These are phyloP conservation scores for Drosophila bunnanda DNA, from an alignment of 2,888 invertebrate genomes.

Conservation along the genomic window DNA sequence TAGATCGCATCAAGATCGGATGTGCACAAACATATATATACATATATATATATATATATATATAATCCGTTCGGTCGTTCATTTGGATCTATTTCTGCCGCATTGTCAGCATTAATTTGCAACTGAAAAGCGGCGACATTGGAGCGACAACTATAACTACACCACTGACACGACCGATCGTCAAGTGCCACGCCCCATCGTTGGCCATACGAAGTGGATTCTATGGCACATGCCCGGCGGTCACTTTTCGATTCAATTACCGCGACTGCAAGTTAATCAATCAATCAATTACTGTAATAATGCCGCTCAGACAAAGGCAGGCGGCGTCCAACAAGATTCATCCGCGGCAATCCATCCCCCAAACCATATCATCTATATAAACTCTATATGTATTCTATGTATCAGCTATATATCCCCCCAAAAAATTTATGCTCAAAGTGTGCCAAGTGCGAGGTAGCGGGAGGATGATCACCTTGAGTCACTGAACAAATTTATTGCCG, in stretches of 20 bases:
- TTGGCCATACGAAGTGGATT: neutral
- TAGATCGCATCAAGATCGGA: slow-evolving; percentile 48
- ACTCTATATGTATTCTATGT: neutral
- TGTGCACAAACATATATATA: slow-evolving; percentile 16
- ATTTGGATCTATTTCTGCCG: slow-evolving; percentile 41
- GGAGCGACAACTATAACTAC: slow-evolving; percentile 39
- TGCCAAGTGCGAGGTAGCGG: slow-evolving; percentile 42
- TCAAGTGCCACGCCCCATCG: slow-evolving; percentile 54
- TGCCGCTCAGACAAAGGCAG: slow-evolving; percentile 45
- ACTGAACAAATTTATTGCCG: slow-evolving; percentile 63
- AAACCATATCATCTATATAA: neutral
- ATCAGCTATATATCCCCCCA: slow-evolving; percentile 17
- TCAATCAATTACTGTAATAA: slow-evolving; percentile 79
- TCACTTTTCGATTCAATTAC: slow-evolving; percentile 65
- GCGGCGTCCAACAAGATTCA: slow-evolving; percentile 45
- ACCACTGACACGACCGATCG: slow-evolving; percentile 35
- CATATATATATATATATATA: slow-evolving; percentile 13
- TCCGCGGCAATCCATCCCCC: slow-evolving; percentile 12
- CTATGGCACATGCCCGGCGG: slow-evolving; percentile 59
- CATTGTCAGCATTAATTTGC: slow-evolving; percentile 74
- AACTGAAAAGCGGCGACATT: slow-evolving; percentile 70
- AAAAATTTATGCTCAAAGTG: slow-evolving; percentile 72
- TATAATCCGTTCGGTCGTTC: slow-evolving; percentile 25
- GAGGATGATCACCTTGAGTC: slow-evolving; percentile 34
- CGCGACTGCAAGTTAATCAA: slow-evolving; percentile 71